Conservation (phyloP, 2,888 invertebrate species). For the Drosophila quasianomalipes region DNA sequence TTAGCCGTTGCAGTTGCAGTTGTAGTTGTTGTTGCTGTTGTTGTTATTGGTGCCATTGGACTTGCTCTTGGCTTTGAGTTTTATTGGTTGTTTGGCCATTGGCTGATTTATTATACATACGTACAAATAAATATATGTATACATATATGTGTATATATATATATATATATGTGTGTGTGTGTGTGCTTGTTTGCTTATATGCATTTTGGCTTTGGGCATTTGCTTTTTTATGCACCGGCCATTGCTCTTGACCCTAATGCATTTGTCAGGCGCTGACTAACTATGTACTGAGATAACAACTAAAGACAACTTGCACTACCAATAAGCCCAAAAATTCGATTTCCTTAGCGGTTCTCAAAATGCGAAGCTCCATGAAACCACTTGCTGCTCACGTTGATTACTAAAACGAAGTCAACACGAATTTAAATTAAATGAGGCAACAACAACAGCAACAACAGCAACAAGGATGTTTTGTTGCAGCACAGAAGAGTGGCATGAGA, state of each 20-base stretch:
- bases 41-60: slow-evolving; percentile 70
- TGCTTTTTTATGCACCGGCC: slow-evolving; percentile 35
- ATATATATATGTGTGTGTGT: background rate
- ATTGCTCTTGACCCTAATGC: slow-evolving; percentile 81
- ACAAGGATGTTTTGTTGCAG: slow-evolving; percentile 12
- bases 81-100: slow-evolving; percentile 78
- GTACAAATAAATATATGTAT: slow-evolving; percentile 2
- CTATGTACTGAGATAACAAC: slow-evolving; percentile 1
- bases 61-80: slow-evolving; percentile 77
- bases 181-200: slow-evolving; percentile 14
- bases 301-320: background rate
- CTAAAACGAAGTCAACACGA: slow-evolving; percentile 57
- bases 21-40: slow-evolving; percentile 16
- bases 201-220: slow-evolving; percentile 19
- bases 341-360: slow-evolving; percentile 50
- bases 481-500: background rate
- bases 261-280: slow-evolving; percentile 11
- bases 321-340: slow-evolving; percentile 56
- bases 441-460: slow-evolving; percentile 29
- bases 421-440: slow-evolving; percentile 62
- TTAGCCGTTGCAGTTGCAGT: slow-evolving; percentile 41
- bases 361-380: slow-evolving; percentile 1
- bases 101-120: slow-evolving; percentile 73
- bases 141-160: background rate
- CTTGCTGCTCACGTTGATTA: slow-evolving; percentile 47